Evolutionary conservation across 2,113 vertebrate species (phyloP).

Genomic region (Mirounga angustirostris): DNA sequence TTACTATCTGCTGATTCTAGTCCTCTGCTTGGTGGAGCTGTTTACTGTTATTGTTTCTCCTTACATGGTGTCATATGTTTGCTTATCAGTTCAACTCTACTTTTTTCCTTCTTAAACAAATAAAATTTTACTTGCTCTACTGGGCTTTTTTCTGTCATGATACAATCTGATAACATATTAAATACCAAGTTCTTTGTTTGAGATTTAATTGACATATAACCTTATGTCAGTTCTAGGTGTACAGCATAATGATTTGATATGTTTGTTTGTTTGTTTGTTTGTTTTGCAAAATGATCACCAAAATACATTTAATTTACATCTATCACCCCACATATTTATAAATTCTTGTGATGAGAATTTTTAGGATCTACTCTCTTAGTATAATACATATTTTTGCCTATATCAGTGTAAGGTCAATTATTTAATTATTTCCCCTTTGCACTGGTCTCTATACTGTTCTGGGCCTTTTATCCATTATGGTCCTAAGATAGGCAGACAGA

Average conservation of each 20-base stretch:
- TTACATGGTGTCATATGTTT: background rate
- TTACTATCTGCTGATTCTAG: background rate
- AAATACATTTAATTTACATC: background rate
- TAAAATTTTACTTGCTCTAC: background rate
- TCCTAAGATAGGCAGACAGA: background rate
- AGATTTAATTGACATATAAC: background rate
- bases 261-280: too few species aligned
- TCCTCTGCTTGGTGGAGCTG: background rate
- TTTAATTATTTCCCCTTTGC: background rate
- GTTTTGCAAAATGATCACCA: background rate
- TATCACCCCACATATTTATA: background rate
- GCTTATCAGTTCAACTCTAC: background rate
- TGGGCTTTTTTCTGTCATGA: background rate
- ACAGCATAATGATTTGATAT: background rate
- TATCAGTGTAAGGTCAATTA: background rate
- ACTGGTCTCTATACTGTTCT: background rate
- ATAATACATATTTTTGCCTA: background rate
- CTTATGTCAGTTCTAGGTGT: background rate
- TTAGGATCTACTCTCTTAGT: background rate
- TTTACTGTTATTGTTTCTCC: background rate
- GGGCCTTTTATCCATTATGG: background rate
- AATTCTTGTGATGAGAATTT: background rate
- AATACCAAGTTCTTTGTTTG: background rate
- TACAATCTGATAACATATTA: background rate
- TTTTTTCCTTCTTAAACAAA: background rate